Percentiles rank a stretch among this genome's conserved stretches.
Conservation (phyloP, 2,797 vertebrate genomes). For the Spheniscus humboldti region DNA sequence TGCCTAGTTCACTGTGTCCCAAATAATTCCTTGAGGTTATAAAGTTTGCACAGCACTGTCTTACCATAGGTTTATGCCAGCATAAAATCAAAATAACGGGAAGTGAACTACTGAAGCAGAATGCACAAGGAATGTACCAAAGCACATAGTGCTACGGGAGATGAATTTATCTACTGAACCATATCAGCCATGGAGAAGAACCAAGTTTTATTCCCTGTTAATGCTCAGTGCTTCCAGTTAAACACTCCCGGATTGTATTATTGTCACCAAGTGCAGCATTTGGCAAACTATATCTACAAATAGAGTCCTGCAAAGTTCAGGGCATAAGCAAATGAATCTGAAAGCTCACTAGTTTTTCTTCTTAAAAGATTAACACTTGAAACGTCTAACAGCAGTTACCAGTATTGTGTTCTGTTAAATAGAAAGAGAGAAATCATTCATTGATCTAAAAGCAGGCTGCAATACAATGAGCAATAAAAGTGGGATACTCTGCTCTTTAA, state of each 20-base stretch:
- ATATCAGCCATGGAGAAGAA: background rate
- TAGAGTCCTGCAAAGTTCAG: background rate
- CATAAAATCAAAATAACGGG: background rate
- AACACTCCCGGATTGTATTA: background rate
- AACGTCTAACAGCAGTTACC: background rate
- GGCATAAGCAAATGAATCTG: background rate
- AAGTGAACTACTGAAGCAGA: background rate
- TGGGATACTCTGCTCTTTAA: background rate
- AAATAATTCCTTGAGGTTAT: conserved; percentile 33
- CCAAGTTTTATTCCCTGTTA: background rate
- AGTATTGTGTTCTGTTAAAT: background rate
- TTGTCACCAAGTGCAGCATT: background rate
- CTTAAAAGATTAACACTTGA: background rate
- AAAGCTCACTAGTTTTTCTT: background rate
- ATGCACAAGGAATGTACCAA: background rate
- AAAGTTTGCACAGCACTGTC: background rate
- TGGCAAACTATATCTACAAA: background rate
- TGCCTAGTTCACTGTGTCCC: background rate
- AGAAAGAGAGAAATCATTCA: background rate
- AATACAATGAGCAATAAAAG: background rate
- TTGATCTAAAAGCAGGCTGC: background rate
- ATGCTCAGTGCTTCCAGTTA: background rate
- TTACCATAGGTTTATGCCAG: background rate
- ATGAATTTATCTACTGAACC: background rate
- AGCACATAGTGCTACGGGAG: background rate